Base-by-base conservation (phyloP, 2,113 vertebrate species). In the Gymnorhina tibicen region DNA sequence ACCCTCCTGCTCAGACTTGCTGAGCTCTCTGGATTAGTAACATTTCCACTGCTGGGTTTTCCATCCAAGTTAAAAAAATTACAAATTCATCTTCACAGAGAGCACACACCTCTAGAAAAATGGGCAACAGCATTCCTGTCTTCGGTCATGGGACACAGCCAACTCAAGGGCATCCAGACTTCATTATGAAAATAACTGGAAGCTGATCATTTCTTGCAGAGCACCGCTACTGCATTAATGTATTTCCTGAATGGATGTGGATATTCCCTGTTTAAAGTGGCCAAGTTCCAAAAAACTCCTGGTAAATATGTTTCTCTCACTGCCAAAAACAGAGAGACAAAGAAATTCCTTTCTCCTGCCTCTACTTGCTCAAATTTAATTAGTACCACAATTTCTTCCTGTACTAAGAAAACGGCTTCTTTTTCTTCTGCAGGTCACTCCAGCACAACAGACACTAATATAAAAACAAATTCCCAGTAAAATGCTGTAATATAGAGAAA, bases 291-390 rank as follows among this genome's bases (percentile, higher is more conserved):
- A 80, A 82, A 62, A 84, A 3, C 9, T 64, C 46, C 22, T 59
- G 86, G 64, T 55, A 95, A 91, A 87, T 68, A 62, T 63, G 22
- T 78, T 95, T 81, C 32, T 72, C 28, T 88, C 44, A 16, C 62
- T 82, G 70, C 62, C 84, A 94, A 74, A 68, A 78, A 22, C 10
- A 70, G 39, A 67, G 41, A 85, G 9, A 84, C 68, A 83, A 92
- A 87, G 59, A 92, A 86, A 89, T 93, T 89, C 89, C n/a, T 69
- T 74, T 58, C 59, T 91, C 56, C 21, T 93, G 79, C 56, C 67
- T 72, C 49, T 60, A 33, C 89, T 90, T 91, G 94, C 47, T 77
- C 32, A 24, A 27, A 86, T 95, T 30, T 86, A 92, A 78, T 85
- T 80, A 89, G 13, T 9, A 62, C 4, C 15, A 28, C 7, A 22